Percentiles rank a stretch among this genome's conserved stretches.
These are phyloP conservation scores for Carabus problematicus DNA, from an alignment of 2,888 invertebrate species.

Conservation along the genomic window DNA sequence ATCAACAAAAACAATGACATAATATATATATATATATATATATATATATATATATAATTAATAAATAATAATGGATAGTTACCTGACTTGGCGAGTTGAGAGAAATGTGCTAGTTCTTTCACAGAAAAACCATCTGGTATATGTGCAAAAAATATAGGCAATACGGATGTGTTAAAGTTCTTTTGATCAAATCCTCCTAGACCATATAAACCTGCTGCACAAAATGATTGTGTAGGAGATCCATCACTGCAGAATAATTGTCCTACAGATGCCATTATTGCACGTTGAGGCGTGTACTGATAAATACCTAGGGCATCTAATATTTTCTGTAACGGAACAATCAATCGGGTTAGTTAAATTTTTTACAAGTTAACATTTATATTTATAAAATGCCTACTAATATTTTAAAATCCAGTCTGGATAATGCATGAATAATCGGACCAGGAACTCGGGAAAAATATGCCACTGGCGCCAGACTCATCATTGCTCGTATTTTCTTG, in stretches of 20 bases:
- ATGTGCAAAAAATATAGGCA: constrained; percentile 1
- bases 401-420: constrained; percentile 49
- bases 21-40: no score
- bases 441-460: constrained; percentile 67
- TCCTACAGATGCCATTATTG: neutral
- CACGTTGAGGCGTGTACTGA: neutral
- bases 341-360: no score
- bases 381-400: neutral
- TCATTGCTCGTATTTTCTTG: constrained; percentile 67
- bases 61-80: neutral
- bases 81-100: neutral
- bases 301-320: neutral
- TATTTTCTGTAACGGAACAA: neutral
- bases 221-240: constrained; percentile 14
- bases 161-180: neutral
- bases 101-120: constrained; percentile 6
- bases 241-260: constrained; percentile 15
- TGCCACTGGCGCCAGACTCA: constrained; percentile 70
- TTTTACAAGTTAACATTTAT: neutral
- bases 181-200: neutral
- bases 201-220: neutral
- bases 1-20: no score
- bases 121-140: neutral
- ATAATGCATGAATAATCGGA: constrained; percentile 68
- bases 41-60: no score